phyloP scores from a whole-genome alignment of 2,888 invertebrate genomes.

The Scaptomyza cyrtandrae region DNA sequence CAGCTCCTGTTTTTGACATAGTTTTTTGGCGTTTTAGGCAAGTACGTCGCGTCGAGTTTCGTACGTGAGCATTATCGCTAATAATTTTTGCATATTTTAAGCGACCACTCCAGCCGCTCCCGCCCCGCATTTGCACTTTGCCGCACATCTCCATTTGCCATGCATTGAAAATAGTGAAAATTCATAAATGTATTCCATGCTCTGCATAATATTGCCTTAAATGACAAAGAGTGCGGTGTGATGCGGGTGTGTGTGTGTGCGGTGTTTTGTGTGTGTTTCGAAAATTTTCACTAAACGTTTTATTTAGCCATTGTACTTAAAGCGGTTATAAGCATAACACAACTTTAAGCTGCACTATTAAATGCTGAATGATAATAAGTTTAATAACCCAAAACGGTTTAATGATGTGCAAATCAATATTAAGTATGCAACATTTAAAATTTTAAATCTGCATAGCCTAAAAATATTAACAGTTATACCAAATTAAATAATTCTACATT shows the following conservation, averaged over 20 bases:
- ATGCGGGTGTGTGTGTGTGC: not conserved
- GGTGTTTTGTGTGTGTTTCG: not conserved
- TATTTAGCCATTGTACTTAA: conserved; percentile 15
- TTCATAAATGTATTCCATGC: conserved; percentile 63
- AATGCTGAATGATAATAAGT: not conserved
- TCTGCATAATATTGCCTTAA: conserved; percentile 51
- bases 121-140: not conserved
- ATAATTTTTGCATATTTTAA: conserved; percentile 79
- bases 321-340: conserved; percentile 9
- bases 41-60: conserved; percentile 59
- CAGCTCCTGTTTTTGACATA: conserved; percentile 12
- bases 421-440: too few species aligned
- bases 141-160: conserved; percentile 3
- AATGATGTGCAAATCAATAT: not conserved
- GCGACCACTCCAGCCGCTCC: not conserved
- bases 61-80: conserved; percentile 82
- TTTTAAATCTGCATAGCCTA: too few species aligned
- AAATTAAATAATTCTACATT: too few species aligned
- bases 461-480: too few species aligned
- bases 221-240: conserved; percentile 8
- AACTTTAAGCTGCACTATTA: conserved; percentile 1
- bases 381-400: conserved; percentile 2
- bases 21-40: conserved; percentile 52
- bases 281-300: conserved; percentile 17
- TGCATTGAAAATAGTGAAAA: conserved; percentile 49